These are phyloP conservation scores for Alentia gelatinosa DNA, from an alignment of 2,888 invertebrate species.

Conservation along the genomic window DNA sequence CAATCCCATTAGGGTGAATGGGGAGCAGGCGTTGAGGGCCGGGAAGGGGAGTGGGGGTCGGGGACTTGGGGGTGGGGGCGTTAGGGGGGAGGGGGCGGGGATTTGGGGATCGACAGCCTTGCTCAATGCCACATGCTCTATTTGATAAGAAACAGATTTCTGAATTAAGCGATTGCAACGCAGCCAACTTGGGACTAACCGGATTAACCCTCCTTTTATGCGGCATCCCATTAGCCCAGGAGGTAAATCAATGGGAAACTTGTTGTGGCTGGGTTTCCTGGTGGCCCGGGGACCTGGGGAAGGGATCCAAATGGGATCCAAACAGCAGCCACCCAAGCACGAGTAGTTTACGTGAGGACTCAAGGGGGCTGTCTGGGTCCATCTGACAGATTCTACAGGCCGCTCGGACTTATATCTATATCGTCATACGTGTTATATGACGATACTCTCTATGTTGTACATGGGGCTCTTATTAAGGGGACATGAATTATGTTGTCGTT, in stretches of 20 bases:
- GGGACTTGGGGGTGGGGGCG: not conserved
- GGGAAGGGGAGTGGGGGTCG: not conserved
- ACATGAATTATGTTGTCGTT: too few species aligned
- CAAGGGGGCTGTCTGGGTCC: too few species aligned
- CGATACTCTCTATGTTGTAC: too few species aligned
- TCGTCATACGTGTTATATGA: too few species aligned
- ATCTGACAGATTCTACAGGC: too few species aligned
- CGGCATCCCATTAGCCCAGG: not conserved
- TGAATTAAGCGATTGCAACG: conserved; percentile 40
- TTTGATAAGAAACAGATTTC: conserved; percentile 35
- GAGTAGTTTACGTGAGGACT: too few species aligned
- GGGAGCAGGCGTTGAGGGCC: not conserved
- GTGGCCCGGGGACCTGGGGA: too few species aligned
- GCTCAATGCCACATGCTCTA: not conserved
- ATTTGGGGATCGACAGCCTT: not conserved
- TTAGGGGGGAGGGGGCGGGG: not conserved
- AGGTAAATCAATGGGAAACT: conserved; percentile 14
- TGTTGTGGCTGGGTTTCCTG: not conserved
- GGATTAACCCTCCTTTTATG: conserved; percentile 27
- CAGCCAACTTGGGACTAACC: not conserved
- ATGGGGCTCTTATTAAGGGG: too few species aligned
- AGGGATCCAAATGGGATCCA: not conserved
- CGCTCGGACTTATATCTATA: too few species aligned
- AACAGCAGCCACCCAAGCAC: not conserved
- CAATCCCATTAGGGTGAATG: conserved; percentile 29